Conservation (phyloP, 2,113 vertebrate genomes). For the Rattus rattus region DNA sequence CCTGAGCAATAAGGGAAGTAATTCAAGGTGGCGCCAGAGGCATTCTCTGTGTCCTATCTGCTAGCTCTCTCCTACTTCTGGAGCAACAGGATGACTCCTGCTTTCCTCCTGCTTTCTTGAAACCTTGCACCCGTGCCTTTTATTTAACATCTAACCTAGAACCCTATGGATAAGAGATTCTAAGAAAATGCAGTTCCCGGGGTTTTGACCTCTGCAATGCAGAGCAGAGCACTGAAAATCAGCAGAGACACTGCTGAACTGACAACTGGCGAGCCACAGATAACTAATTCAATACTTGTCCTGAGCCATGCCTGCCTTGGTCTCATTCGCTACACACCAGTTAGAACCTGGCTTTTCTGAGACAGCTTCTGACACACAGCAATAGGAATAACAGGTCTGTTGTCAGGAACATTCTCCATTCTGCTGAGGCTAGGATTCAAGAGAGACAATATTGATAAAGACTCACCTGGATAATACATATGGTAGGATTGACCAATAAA, state of each 20-base stretch:
- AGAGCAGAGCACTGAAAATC: neutral
- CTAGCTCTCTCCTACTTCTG: neutral
- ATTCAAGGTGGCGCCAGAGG: neutral
- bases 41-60: neutral
- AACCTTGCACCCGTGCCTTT: neutral
- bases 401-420: slow-evolving; percentile 11
- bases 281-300: neutral
- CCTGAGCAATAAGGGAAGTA: neutral
- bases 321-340: neutral
- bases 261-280: neutral
- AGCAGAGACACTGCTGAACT: neutral
- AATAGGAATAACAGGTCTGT: neutral
- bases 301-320: neutral
- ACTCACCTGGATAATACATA: neutral
- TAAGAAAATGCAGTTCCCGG: neutral
- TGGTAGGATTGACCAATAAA: neutral
- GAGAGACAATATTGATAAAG: neutral
- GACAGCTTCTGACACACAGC: neutral
- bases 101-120: neutral
- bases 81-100: neutral
- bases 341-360: neutral
- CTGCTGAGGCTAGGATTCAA: neutral
- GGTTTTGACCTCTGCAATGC: neutral
- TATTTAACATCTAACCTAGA: slow-evolving; percentile 55
- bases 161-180: neutral